Conservation (phyloP, 2,797 vertebrate species). For the Fistularia tabacaria region DNA sequence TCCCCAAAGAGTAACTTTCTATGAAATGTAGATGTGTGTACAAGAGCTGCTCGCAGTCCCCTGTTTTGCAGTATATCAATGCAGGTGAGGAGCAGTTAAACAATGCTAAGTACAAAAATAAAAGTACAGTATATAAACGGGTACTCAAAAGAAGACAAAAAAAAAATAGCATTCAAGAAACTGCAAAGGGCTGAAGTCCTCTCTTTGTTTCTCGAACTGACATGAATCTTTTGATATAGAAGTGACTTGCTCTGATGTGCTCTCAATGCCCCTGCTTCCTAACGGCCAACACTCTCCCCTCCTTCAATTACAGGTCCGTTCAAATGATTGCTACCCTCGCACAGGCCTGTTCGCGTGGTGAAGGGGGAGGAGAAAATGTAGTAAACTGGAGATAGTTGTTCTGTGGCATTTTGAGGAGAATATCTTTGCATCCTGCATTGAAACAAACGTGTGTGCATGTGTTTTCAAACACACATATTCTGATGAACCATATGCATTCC, state of each 20-base stretch:
- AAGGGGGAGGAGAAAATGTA: conserved; percentile 30
- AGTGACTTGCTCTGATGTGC: conserved; percentile 21
- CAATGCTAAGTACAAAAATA: too few species aligned
- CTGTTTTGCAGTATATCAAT: too few species aligned
- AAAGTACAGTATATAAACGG: too few species aligned
- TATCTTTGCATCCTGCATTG: conserved; percentile 44
- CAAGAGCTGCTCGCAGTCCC: too few species aligned
- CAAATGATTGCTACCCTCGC: conserved; percentile 31
- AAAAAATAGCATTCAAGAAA: too few species aligned
- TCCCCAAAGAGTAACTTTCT: too few species aligned
- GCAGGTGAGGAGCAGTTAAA: too few species aligned
- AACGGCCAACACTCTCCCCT: conserved; percentile 44
- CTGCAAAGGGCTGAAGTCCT: too few species aligned
- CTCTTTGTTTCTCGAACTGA: too few species aligned
- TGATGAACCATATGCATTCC: conserved; percentile 50
- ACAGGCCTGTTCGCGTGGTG: conserved; percentile 42
- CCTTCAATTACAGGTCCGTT: conserved; percentile 65
- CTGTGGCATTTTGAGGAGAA: conserved; percentile 48
- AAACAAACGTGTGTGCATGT: conserved; percentile 22
- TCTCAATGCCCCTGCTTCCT: conserved; percentile 32
- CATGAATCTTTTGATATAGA: too few species aligned
- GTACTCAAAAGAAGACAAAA: too few species aligned
- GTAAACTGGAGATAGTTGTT: conserved; percentile 65
- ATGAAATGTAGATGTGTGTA: too few species aligned
- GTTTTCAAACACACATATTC: conserved; percentile 49